A percentile compares a stretch with the other conserved stretches of the same genome.
phyloP scores from a whole-genome alignment of 1,140 invertebrate genomes.

The Drosophila ercepeae region DNA sequence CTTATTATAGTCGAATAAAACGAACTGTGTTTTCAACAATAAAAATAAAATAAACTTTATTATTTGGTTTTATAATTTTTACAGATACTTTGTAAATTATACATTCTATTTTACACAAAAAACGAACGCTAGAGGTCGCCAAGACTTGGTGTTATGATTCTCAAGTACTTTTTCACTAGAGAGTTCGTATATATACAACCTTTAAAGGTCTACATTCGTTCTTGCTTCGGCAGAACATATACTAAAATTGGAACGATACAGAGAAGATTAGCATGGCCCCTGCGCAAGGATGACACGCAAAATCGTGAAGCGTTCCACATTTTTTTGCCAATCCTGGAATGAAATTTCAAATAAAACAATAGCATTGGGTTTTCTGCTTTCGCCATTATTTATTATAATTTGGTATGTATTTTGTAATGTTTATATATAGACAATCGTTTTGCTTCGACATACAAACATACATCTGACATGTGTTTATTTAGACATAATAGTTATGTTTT shows the following conservation, averaged over 20 bases:
- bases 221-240: constrained; percentile 91
- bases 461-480: constrained; percentile 50
- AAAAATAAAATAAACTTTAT: neutral
- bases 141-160: constrained; percentile 30
- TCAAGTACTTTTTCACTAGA: constrained; percentile 5
- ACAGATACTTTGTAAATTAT: too few relatives aligned
- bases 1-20: constrained; percentile 62
- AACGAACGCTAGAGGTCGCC: constrained; percentile 24
- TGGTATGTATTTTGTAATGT: constrained; percentile 55
- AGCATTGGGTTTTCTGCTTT: constrained; percentile 44
- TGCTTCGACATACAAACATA: constrained; percentile 35
- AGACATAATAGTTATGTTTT: constrained; percentile 74
- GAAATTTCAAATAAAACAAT: neutral
- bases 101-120: neutral
- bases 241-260: constrained; percentile 95
- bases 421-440: constrained; percentile 62
- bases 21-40: constrained; percentile 66
- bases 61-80: neutral
- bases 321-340: constrained; percentile 85
- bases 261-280: constrained; percentile 97
- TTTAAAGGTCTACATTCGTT: constrained; percentile 90
- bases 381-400: constrained; percentile 69
- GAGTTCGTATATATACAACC: constrained; percentile 11
- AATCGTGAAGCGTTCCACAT: constrained; percentile 95
- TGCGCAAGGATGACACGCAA: constrained; percentile 96